Conservation (phyloP, 2,797 vertebrate genomes). For the Hoplostethus atlanticus region DNA sequence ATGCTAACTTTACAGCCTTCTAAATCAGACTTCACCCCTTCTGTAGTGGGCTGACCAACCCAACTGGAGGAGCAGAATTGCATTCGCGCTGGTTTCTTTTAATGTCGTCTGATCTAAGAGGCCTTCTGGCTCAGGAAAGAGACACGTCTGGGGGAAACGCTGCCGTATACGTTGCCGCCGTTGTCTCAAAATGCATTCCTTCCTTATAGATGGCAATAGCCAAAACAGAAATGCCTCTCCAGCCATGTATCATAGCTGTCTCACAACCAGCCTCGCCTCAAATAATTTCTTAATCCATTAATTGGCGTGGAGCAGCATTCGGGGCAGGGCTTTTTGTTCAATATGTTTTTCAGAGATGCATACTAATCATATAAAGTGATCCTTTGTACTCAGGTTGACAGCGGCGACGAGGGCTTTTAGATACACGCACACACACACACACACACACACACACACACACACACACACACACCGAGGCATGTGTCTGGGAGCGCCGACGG, state of each 20-base stretch:
- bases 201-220: constrained; percentile 59
- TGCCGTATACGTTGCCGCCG: constrained; percentile 9
- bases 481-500: constrained; percentile 76
- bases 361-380: constrained; percentile 86
- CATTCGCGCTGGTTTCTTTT: not conserved
- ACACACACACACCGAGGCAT: constrained; percentile 52
- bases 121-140: constrained; percentile 47
- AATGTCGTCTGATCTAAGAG: constrained; percentile 16
- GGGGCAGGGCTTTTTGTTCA: constrained; percentile 80
- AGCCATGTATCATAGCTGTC: constrained; percentile 78
- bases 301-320: constrained; percentile 79
- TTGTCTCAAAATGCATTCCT: constrained; percentile 57
- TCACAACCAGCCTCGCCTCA: constrained; percentile 75
- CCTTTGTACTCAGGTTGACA: constrained; percentile 83
- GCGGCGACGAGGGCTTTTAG: constrained; percentile 78
- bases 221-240: constrained; percentile 64
- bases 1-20: too few species aligned
- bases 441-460: constrained; percentile 45
- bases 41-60: too few species aligned
- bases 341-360: constrained; percentile 84
- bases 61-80: too few species aligned
- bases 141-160: constrained; percentile 29
- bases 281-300: constrained; percentile 86
- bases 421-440: constrained; percentile 40
- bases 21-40: too few species aligned